Evolutionary conservation across 2,888 invertebrate genomes (phyloP).

Genomic region (Erannis defoliaria): DNA sequence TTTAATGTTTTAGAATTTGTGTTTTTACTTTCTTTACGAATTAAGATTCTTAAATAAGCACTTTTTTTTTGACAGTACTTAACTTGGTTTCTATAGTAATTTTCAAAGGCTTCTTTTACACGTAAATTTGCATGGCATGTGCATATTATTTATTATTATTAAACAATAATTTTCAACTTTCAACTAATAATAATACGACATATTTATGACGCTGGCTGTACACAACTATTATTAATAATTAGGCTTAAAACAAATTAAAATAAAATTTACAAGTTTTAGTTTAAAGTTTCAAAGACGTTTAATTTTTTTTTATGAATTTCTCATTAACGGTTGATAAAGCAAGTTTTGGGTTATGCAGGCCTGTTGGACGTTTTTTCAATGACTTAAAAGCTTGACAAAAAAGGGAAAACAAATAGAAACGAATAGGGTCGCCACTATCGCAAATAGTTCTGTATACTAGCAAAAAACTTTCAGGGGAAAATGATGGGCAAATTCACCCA

Average conservation of each 20-base stretch:
- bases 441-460: too few relatives aligned
- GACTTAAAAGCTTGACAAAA: too few relatives aligned
- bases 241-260: slow-evolving; percentile 25
- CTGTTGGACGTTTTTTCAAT: not conserved
- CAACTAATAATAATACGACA: slow-evolving; percentile 22
- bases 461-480: too few relatives aligned
- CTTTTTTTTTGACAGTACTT: too few relatives aligned
- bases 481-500: too few relatives aligned
- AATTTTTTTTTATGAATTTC: not conserved
- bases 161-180: not conserved
- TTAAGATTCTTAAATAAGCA: too few relatives aligned
- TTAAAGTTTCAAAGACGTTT: slow-evolving; percentile 5
- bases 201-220: slow-evolving; percentile 39
- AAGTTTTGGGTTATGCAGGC: too few relatives aligned
- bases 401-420: too few relatives aligned
- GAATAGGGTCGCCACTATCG: too few relatives aligned
- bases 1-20: too few relatives aligned
- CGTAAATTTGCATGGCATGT: not conserved
- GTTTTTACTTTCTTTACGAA: too few relatives aligned
- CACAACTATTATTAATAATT: slow-evolving; percentile 26
- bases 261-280: slow-evolving; percentile 19
- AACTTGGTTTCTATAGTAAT: not conserved
- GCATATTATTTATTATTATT: not conserved
- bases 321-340: not conserved
- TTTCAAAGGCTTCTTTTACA: not conserved